Base-by-base conservation (phyloP, 1,140 invertebrate genomes). In the Uloborus diversus region DNA sequence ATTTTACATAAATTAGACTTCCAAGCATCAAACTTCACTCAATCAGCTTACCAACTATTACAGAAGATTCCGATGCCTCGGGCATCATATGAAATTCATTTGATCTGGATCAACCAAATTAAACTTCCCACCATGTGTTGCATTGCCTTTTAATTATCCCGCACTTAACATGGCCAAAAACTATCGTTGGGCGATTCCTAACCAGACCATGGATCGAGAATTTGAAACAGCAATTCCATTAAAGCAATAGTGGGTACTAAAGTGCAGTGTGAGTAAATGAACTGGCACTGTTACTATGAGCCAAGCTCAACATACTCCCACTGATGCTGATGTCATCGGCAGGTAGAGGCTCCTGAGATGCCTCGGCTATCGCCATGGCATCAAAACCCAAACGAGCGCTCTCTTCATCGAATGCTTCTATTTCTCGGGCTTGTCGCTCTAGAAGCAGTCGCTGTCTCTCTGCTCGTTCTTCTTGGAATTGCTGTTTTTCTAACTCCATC, bases 401-500 rank as follows among this genome's bases (percentile, higher is more conserved):
- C 89, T 98, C 96, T 84, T 94, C 92, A 89, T 99, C 96, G 89
- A 98, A 99, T 82, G 93, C 91, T 84, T 96, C 94, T 83, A 97
- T 89, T 87, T 98, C 95, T 75, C 92, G 90, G 85, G 93, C 92
- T 85, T 98, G 96, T 82, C 92, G 91, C 84, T 97, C 96, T 84
- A 95, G 92, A 82, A 98, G 90, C 81, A 93, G 88, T 80, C 94
- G 90, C 86, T 97, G 93, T 84, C 95, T 90, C 86, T 97, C 95
- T 27, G 92, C 92, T 57, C 95, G 91, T 86, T 98, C 96, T 83
- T 94, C 92, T 82, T 94, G 90, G 86, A 98, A 98, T 88, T 95
- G 92, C 81, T 93, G 91, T 82, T 92, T 92, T 88, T 98, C 96
- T 81, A 92, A 91, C 86, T 95, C 93, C 94, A 98, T 98, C 93